Conservation (phyloP, 2,797 vertebrate genomes). For the Rhinella marina region DNA sequence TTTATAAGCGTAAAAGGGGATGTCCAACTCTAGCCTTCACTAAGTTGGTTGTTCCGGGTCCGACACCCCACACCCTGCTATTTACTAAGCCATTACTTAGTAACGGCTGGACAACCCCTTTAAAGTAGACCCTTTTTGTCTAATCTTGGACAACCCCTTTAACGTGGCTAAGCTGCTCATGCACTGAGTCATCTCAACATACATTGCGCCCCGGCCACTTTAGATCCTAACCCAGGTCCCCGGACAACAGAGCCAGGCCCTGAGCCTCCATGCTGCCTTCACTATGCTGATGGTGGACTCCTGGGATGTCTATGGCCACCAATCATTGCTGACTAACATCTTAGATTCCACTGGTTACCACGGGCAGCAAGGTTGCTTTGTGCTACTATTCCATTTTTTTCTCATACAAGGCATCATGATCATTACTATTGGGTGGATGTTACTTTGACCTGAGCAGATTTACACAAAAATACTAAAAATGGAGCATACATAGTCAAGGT, state of each 20-base stretch:
- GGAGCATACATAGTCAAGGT: not conserved
- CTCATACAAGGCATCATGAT: too few species aligned
- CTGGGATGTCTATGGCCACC: not conserved
- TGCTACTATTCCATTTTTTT: not conserved
- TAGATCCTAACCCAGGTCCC: too few species aligned
- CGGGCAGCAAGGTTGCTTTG: not conserved
- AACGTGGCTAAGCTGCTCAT: not conserved
- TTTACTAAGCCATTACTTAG: too few species aligned
- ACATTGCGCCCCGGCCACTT: not conserved
- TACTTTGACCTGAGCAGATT: too few species aligned
- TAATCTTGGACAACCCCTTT: not conserved
- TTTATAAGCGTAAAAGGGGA: too few species aligned
- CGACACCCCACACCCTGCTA: too few species aligned
- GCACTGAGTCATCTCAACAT: not conserved
- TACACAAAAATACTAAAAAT: too few species aligned
- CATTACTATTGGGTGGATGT: not conserved
- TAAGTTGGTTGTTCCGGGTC: too few species aligned
- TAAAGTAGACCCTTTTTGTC: not conserved
- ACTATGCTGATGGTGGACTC: not conserved
- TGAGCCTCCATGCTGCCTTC: too few species aligned
- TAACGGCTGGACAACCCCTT: too few species aligned
- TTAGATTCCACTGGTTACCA: not conserved
- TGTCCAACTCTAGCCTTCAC: too few species aligned
- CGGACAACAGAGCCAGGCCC: too few species aligned
- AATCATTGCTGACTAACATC: not conserved